Conservation (phyloP, 2,113 vertebrate species). For the Nothobranchius furzeri region DNA sequence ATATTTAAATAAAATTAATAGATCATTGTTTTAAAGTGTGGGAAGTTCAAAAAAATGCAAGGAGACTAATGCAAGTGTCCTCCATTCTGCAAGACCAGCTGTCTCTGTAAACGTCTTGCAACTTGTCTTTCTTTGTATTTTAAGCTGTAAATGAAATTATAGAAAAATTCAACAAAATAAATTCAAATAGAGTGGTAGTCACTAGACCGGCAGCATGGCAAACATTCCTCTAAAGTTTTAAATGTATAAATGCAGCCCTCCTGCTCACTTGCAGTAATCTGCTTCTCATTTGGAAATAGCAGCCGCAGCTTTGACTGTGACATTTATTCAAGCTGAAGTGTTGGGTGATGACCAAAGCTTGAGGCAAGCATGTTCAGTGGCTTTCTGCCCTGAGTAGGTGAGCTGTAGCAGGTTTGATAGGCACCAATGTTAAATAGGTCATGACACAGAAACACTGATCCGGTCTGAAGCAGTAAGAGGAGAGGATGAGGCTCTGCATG, state of each 20-base stretch:
- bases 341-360: constrained; percentile 40
- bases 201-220: neutral
- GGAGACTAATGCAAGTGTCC: neutral
- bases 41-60: neutral
- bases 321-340: constrained; percentile 52
- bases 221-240: constrained; percentile 1
- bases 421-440: constrained; percentile 52
- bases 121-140: neutral
- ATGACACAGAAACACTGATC: constrained; percentile 57
- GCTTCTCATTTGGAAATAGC: constrained; percentile 13
- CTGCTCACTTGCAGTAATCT: neutral
- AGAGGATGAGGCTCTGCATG: constrained; percentile 31
- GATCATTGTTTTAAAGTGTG: neutral
- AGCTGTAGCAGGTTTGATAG: constrained; percentile 46
- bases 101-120: neutral
- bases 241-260: neutral
- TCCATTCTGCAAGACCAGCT: neutral
- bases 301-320: constrained; percentile 32
- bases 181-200: neutral
- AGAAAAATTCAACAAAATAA: neutral
- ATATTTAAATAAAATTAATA: neutral
- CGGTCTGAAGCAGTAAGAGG: constrained; percentile 44
- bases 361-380: constrained; percentile 50
- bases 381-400: constrained; percentile 46
- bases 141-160: neutral